Evolutionary conservation across 2,113 vertebrate species (phyloP), one percentile per base, ranked within the genome.

Genomic region (Piaya cayana): DNA sequence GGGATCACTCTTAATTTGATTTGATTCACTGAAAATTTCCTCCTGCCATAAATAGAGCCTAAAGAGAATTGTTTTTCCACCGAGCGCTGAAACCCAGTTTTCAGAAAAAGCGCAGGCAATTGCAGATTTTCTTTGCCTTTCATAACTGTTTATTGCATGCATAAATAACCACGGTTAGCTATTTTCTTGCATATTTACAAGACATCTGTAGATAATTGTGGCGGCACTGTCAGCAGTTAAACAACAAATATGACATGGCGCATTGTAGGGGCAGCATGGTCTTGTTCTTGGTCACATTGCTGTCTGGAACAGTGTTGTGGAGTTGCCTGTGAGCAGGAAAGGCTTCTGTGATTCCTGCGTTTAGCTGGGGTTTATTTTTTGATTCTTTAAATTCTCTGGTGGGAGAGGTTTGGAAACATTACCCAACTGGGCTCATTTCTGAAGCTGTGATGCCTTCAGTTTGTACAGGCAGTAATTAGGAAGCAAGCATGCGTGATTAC

Each of bases 121-220:
- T 68, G 81, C 67, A 69, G 79, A n/a, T 87, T 92, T 90, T 88
- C 90, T 93, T 90, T 89, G 87, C 85, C 72, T 93, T 93, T 92
- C 59, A 29, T 72, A 86, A 68, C 83, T 74, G 86, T 86, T 83
- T 90, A 94, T 76, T 82, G 81, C 92, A 79, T 45, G 68, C 92
- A 90, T 86, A 95, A 95, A 96, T 95, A 93, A 88, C 88, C 64
- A 5, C 30, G 74, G 90, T 91, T 96, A 92, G 93, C 90, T 67
- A 5, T 92, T 97, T 95, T 91, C 85, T 94, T 93, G 90, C 83
- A 65, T 92, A 85, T 77, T 94, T 95, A 77, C 85, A 84, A 90
- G 81, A 78, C 9, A 82, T 67, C 86, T 92, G 77, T 81, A 91
- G 65, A 49, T 89, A 89, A 86, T 92, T 84, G 75, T 45, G 63